phyloP scores from a whole-genome alignment of 1,140 invertebrate species.

The Plodia interpunctella region DNA sequence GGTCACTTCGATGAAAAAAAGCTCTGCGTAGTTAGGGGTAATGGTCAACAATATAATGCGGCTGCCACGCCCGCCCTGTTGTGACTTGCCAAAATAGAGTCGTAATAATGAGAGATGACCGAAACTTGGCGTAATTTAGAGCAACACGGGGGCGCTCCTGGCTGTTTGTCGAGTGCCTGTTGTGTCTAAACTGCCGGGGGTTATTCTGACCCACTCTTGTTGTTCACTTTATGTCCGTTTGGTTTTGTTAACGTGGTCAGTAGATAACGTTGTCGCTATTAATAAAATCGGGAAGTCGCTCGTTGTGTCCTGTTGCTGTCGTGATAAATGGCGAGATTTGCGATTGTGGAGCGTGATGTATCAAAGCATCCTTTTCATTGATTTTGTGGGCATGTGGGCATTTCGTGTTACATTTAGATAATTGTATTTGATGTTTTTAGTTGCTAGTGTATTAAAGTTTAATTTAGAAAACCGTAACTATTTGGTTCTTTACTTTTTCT shows the following conservation, averaged over 20 bases:
- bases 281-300: constrained; percentile 20
- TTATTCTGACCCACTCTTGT: constrained; percentile 65
- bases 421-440: not conserved
- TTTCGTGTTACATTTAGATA: constrained; percentile 5
- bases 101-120: constrained; percentile 64
- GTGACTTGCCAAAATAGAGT: constrained; percentile 71
- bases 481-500: no score
- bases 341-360: constrained; percentile 8
- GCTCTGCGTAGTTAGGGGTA: constrained; percentile 38
- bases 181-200: constrained; percentile 37
- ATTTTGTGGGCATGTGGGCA: constrained; percentile 10
- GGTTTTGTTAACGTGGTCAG: constrained; percentile 37
- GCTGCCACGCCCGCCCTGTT: constrained; percentile 53
- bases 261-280: constrained; percentile 41
- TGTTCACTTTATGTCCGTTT: constrained; percentile 53
- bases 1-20: constrained; percentile 64
- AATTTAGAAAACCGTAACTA: no score
- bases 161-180: constrained; percentile 44
- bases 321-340: constrained; percentile 26
- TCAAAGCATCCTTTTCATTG: constrained; percentile 6
- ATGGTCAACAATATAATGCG: constrained; percentile 50
- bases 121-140: constrained; percentile 63
- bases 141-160: constrained; percentile 35
- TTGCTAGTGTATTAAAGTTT: not conserved
- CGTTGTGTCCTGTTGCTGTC: constrained; percentile 12